Evolutionary conservation across 1,140 invertebrate genomes (phyloP), one percentile per base, ranked within the genome.

Genomic region (Leptinotarsa undecemlineata): DNA sequence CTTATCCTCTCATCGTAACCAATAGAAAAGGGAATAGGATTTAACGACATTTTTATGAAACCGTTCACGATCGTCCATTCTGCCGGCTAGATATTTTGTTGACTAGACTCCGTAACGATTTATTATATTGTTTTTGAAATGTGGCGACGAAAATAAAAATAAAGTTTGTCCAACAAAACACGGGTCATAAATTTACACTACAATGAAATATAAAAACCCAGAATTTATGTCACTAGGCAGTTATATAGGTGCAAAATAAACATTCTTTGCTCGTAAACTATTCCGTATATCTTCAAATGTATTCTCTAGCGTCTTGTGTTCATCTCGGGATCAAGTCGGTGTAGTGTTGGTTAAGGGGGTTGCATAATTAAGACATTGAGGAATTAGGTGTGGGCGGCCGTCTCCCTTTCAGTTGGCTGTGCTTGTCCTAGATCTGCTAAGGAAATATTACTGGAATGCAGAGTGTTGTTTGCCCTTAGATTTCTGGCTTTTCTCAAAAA

Each of bases 191-290:
- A 57, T 57, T n/a, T n/a, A 15, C 51, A 17, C n/a, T 19, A 17
- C 15, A 17, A 57, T 57, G n/a, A 57, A 57, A 57, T 57, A 57
- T 14, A 57, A 57, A 57, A 57, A 57, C 51, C 51, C 17, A 57
- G 51, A 19, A 57, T 57, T 57, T 57, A 57, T 57, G 51, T 57
- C 4, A 19, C 6, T 5, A 57, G 15, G 13, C 4, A 57, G 51
- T 57, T 57, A 57, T 57, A 57, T 57, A 57, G 51, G 51, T 57
- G 51, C 17, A 57, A 57, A 57, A 57, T 57, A 57, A 17, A 57
- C 51, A 2, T 57, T 57, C 17, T 17, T 19, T 57, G 51, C 51
- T 57, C 51, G 17, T 57, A 5, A 57, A 57, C 17, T 6, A 57
- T 14, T 57, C n/a, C 2, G 51, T 57, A 42, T 11, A 42, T 42